A percentile compares a stretch with the other conserved stretches of the same genome.
phyloP scores from a whole-genome alignment of 2,888 invertebrate genomes.

The Plagodis pulveraria region DNA sequence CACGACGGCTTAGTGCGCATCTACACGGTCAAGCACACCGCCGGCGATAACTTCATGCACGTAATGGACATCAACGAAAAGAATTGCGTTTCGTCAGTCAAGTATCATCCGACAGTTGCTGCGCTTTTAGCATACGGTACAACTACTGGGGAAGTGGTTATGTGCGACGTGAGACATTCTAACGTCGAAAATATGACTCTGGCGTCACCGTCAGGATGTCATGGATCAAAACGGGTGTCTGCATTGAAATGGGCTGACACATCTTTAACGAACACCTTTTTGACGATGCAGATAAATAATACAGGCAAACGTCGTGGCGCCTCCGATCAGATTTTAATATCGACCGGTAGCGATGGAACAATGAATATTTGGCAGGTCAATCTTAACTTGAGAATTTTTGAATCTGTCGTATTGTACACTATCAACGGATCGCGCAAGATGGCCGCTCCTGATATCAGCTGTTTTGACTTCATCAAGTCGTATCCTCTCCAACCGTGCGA shows the following conservation, averaged over 20 bases:
- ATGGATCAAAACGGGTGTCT: slow-evolving; percentile 62
- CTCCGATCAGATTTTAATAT: slow-evolving; percentile 62
- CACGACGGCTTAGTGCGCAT: slow-evolving; percentile 67
- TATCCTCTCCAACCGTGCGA: slow-evolving; percentile 58
- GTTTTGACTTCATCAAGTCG: slow-evolving; percentile 69
- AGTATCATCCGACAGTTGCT: slow-evolving; percentile 62
- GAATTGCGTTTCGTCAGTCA: slow-evolving; percentile 65
- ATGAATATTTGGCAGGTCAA: slow-evolving; percentile 74
- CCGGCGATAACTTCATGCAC: slow-evolving; percentile 75
- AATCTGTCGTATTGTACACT: slow-evolving; percentile 57
- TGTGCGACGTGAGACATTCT: slow-evolving; percentile 57
- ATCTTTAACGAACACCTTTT: slow-evolving; percentile 53
- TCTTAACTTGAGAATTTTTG: slow-evolving; percentile 56
- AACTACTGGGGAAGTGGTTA: slow-evolving; percentile 66
- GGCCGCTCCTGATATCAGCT: slow-evolving; percentile 58
- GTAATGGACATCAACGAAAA: slow-evolving; percentile 65
- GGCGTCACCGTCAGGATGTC: slow-evolving; percentile 61
- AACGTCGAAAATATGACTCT: slow-evolving; percentile 49
- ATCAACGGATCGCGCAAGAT: slow-evolving; percentile 60
- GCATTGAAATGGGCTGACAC: slow-evolving; percentile 67
- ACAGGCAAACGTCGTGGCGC: slow-evolving; percentile 65
- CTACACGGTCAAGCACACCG: slow-evolving; percentile 66
- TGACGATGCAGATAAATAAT: slow-evolving; percentile 62
- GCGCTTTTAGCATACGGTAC: slow-evolving; percentile 72
- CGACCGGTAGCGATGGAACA: slow-evolving; percentile 59